Evolutionary conservation across 2,797 vertebrate species (phyloP).

Genomic region (Meda fulgida): DNA sequence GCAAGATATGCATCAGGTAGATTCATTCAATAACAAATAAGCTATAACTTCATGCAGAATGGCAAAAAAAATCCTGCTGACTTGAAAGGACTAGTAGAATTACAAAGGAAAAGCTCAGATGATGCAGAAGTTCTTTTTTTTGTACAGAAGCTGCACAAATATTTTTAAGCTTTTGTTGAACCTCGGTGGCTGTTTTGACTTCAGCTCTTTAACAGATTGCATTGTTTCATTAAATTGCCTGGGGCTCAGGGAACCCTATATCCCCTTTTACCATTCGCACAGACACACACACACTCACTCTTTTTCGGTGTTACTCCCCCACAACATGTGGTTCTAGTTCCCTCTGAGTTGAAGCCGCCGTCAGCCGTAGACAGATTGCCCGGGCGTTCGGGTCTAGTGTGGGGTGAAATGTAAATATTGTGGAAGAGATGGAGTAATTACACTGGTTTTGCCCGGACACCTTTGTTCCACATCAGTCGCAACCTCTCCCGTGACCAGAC

Average conservation of each 20-base stretch:
- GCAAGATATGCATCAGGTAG: not conserved
- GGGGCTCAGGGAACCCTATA: slow-evolving; percentile 29
- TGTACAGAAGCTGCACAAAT: not conserved
- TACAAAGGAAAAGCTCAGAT: not conserved
- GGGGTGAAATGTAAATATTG: slow-evolving; percentile 48
- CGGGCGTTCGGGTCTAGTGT: not conserved
- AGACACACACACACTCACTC: slow-evolving; percentile 5
- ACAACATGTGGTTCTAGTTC: slow-evolving; percentile 59
- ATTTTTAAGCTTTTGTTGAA: not conserved
- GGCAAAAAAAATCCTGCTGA: not conserved
- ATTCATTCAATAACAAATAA: not conserved
- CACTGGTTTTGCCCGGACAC: not conserved
- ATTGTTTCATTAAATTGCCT: slow-evolving; percentile 55
- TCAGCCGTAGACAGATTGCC: slow-evolving; percentile 23
- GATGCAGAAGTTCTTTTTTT: not conserved
- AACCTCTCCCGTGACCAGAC: slow-evolving; percentile 9
- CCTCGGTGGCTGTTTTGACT: not conserved
- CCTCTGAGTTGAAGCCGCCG: not conserved
- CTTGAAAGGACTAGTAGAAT: not conserved
- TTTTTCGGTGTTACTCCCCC: not conserved
- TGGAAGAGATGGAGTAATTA: slow-evolving; percentile 44
- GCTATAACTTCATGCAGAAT: not conserved
- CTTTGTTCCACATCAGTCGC: slow-evolving; percentile 13
- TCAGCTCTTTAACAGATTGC: slow-evolving; percentile 47
- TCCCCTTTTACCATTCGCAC: slow-evolving; percentile 23